Evolutionary conservation across 2,113 vertebrate genomes (phyloP).

Genomic region (Seriola dumerili): DNA sequence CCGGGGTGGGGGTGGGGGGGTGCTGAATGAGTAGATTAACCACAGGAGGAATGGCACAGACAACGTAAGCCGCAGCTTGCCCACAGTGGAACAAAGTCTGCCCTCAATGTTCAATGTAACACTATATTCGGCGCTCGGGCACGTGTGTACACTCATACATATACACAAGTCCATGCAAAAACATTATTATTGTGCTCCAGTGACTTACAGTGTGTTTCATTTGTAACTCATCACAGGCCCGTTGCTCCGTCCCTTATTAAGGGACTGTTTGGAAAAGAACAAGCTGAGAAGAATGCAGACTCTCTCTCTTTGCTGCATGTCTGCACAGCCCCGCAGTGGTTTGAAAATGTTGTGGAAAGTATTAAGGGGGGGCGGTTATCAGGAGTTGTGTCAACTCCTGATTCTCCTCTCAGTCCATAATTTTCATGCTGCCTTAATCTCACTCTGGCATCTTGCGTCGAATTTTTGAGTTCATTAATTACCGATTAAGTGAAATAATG

Average conservation of each 20-base stretch:
- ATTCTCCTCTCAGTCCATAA: conserved; percentile 65
- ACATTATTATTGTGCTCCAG: conserved; percentile 44
- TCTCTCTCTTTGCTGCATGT: conserved; percentile 55
- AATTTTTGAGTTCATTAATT: conserved; percentile 66
- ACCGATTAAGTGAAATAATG: conserved; percentile 51
- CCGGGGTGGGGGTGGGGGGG: conserved; percentile 17
- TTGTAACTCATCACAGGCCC: conserved; percentile 65
- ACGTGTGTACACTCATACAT: conserved; percentile 16
- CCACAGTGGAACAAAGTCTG: conserved; percentile 79
- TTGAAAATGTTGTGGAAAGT: conserved; percentile 79
- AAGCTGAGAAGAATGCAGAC: conserved; percentile 66
- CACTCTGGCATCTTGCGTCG: conserved; percentile 69
- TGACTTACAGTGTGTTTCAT: conserved; percentile 81
- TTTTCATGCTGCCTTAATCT: conserved; percentile 72
- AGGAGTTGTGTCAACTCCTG: conserved; percentile 22
- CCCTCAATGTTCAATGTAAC: conserved; percentile 73
- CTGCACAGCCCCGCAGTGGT: conserved; percentile 54
- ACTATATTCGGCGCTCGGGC: conserved; percentile 52
- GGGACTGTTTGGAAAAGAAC: conserved; percentile 74
- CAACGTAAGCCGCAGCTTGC: conserved; percentile 55
- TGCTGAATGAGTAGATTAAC: conserved; percentile 74
- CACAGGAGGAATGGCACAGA: conserved; percentile 75
- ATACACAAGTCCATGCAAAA: conserved; percentile 49
- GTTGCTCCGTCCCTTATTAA: conserved; percentile 61
- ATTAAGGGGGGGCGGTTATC: conserved; percentile 68